Percentiles rank a stretch among this genome's conserved stretches.
Conservation (phyloP, 2,888 invertebrate genomes). For the Acrobasis repandana region DNA sequence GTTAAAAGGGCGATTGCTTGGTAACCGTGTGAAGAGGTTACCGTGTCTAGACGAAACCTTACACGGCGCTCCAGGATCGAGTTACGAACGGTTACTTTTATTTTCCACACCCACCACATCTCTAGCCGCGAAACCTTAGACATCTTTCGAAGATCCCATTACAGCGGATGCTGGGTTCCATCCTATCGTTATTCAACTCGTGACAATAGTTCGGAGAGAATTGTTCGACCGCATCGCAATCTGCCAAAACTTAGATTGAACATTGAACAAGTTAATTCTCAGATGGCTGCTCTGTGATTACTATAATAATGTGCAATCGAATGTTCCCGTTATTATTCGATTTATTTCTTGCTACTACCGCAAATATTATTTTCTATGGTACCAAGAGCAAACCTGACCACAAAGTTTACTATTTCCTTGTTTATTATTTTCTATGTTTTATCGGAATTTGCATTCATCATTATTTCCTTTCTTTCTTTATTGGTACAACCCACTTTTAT, state of each 20-base stretch:
- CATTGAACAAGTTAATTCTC: slow-evolving; percentile 14
- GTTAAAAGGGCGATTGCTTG: slow-evolving; percentile 23
- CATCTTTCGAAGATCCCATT: slow-evolving; percentile 57
- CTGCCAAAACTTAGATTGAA: slow-evolving; percentile 19
- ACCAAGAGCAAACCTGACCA: background rate
- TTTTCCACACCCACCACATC: slow-evolving; percentile 61
- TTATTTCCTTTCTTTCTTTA: background rate
- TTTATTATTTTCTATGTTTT: background rate
- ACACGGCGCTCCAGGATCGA: slow-evolving; percentile 61
- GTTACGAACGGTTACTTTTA: slow-evolving; percentile 55
- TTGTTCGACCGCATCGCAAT: slow-evolving; percentile 19
- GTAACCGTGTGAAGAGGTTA: slow-evolving; percentile 58
- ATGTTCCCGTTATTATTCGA: slow-evolving; percentile 2
- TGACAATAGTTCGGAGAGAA: slow-evolving; percentile 20
- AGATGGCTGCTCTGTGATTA: slow-evolving; percentile 5
- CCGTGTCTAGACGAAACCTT: slow-evolving; percentile 68
- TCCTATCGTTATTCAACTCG: slow-evolving; percentile 29
- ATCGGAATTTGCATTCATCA: background rate
- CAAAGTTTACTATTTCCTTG: background rate
- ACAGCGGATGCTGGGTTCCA: slow-evolving; percentile 57
- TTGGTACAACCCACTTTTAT: no score
- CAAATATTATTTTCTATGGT: background rate
- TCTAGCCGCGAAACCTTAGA: slow-evolving; percentile 67
- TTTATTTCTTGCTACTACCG: slow-evolving; percentile 9
- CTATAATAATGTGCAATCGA: background rate